A percentile compares a stretch with the other conserved stretches of the same genome.
These are phyloP conservation scores for Venusia cambrica DNA, from an alignment of 2,888 invertebrate species.

Conservation along the genomic window DNA sequence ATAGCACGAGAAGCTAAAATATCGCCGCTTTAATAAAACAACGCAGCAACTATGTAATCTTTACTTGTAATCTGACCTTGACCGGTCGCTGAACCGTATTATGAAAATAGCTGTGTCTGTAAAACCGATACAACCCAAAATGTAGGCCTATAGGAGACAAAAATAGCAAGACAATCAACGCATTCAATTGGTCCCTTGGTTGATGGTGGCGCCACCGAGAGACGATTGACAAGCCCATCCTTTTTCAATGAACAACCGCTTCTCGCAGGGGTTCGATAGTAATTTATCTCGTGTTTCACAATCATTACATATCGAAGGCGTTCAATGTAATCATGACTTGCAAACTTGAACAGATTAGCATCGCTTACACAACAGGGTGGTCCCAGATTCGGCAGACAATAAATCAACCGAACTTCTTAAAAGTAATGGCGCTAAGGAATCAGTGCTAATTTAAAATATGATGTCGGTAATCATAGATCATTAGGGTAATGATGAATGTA, in stretches of 20 bases:
- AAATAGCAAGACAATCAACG: constrained; percentile 22
- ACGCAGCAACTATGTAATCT: constrained; percentile 6
- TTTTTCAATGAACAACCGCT: constrained; percentile 11
- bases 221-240: constrained; percentile 20
- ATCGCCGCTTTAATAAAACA: too few relatives aligned
- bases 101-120: neutral
- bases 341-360: too few relatives aligned
- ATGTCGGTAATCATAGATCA: constrained; percentile 11
- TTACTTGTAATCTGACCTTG: constrained; percentile 11
- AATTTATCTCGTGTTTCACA: constrained; percentile 3
- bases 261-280: neutral
- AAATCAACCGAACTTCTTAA: constrained; percentile 3
- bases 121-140: too few relatives aligned
- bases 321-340: too few relatives aligned
- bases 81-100: constrained; percentile 9
- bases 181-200: constrained; percentile 19
- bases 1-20: too few relatives aligned
- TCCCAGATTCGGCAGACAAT: constrained; percentile 5
- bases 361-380: too few relatives aligned
- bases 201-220: constrained; percentile 17
- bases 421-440: constrained; percentile 8
- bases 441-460: constrained; percentile 8
- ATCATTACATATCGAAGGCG: too few relatives aligned
- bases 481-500: constrained; percentile 15
- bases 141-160: too few relatives aligned